Conservation (phyloP, 2,888 invertebrate species). For the Eristalis intricaria region DNA sequence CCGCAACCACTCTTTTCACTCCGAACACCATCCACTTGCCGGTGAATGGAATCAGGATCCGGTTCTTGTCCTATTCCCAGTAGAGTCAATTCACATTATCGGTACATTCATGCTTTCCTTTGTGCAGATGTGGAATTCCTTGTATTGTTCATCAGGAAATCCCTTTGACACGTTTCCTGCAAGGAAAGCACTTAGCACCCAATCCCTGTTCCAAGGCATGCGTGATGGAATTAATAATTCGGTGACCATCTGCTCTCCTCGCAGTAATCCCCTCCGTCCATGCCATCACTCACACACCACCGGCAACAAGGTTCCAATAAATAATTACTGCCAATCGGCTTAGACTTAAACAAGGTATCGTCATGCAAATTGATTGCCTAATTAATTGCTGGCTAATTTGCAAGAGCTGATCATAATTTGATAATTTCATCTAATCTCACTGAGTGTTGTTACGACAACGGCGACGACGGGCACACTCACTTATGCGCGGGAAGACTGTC, state of each 20-base stretch:
- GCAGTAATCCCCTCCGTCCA: not conserved
- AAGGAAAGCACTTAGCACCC: not conserved
- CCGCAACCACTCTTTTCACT: not conserved
- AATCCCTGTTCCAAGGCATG: not conserved
- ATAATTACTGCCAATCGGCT: not conserved
- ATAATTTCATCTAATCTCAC: not conserved
- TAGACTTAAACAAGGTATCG: not conserved
- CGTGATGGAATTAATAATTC: not conserved
- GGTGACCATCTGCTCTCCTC: not conserved
- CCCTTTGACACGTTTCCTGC: not conserved
- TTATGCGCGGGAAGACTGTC: not conserved
- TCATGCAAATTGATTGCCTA: conserved; percentile 10
- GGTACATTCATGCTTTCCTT: not conserved
- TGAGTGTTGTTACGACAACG: not conserved
- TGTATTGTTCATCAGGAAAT: not conserved
- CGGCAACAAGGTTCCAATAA: not conserved
- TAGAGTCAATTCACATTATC: not conserved
- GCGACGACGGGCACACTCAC: not conserved
- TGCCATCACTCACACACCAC: not conserved
- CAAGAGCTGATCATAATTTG: not conserved
- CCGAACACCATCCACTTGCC: not conserved
- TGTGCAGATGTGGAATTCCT: not conserved
- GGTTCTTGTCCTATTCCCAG: not conserved
- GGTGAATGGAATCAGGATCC: not conserved
- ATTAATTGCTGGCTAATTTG: conserved; percentile 6